Evolutionary conservation across 2,797 vertebrate species (phyloP).

Genomic region (Neosilurus mollespiculum): DNA sequence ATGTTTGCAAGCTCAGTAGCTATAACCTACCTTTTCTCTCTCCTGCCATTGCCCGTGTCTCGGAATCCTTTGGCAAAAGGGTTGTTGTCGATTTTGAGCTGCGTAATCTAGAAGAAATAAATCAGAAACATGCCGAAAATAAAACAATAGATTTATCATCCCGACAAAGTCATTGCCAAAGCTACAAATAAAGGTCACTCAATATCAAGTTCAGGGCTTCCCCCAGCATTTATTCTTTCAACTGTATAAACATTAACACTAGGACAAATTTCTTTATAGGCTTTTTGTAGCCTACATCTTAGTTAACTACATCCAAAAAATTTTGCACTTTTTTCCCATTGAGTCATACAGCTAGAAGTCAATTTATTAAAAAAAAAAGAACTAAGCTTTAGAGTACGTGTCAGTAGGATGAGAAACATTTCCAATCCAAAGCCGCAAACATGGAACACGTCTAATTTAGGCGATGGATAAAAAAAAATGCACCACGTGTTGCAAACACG

Average conservation of each 20-base stretch:
- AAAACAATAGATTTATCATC: background rate
- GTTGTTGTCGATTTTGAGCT: slow-evolving; percentile 98
- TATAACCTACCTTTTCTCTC: slow-evolving; percentile 86
- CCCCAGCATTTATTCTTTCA: background rate
- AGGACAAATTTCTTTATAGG: background rate
- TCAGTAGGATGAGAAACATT: background rate
- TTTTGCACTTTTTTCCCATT: no score
- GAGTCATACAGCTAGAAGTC: no score
- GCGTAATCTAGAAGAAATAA: slow-evolving; percentile 75
- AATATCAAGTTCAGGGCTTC: background rate
- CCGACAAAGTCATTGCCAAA: no score
- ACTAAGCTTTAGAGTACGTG: background rate
- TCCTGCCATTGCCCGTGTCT: slow-evolving; percentile 91
- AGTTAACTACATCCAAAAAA: no score
- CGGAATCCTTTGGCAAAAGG: slow-evolving; percentile 98
- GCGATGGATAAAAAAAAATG: background rate
- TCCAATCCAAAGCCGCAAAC: background rate
- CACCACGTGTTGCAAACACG: background rate
- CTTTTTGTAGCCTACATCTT: background rate
- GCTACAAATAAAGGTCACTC: background rate
- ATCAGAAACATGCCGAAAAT: background rate
- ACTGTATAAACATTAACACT: no score
- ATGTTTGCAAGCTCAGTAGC: no score
- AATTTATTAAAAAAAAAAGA: no score
- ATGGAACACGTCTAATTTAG: background rate